Conservation (phyloP, 2,113 vertebrate species). For the Eolophus roseicapilla region DNA sequence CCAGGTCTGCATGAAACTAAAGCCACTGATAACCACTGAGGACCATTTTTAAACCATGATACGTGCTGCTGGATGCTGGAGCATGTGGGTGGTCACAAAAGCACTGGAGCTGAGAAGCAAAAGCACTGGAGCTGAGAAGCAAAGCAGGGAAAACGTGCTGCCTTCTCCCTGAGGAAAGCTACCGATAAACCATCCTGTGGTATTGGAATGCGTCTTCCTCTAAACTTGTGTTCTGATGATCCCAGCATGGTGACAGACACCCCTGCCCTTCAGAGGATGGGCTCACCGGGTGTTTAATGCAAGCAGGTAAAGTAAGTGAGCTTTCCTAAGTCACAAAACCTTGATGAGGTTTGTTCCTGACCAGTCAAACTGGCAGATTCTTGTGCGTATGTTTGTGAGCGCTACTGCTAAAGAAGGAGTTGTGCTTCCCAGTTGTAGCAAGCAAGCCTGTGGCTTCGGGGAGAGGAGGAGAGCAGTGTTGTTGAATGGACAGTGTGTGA, state of each 20-base stretch:
- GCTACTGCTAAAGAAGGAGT: neutral
- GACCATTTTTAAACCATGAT: neutral
- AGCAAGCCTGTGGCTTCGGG: neutral
- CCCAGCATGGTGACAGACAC: neutral
- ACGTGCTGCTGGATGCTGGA: neutral
- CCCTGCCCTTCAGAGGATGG: fast-evolving
- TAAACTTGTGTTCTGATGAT: neutral
- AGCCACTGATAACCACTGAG: neutral
- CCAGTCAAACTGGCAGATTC: neutral
- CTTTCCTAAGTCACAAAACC: neutral
- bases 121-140: neutral
- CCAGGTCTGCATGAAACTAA: neutral
- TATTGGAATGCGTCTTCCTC: neutral
- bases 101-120: neutral
- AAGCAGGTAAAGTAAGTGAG: neutral
- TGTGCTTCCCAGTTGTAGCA: neutral
- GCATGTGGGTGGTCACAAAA: neutral
- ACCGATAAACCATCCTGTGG: neutral
- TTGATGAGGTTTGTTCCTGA: neutral
- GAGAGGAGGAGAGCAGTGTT: neutral
- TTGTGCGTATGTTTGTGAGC: neutral
- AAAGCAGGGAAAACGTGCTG: neutral
- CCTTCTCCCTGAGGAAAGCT: neutral
- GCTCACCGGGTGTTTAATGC: neutral
- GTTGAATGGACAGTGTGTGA: neutral